These are phyloP conservation scores for Nymphalis urticae DNA, from an alignment of 2,888 invertebrate genomes.

Conservation along the genomic window DNA sequence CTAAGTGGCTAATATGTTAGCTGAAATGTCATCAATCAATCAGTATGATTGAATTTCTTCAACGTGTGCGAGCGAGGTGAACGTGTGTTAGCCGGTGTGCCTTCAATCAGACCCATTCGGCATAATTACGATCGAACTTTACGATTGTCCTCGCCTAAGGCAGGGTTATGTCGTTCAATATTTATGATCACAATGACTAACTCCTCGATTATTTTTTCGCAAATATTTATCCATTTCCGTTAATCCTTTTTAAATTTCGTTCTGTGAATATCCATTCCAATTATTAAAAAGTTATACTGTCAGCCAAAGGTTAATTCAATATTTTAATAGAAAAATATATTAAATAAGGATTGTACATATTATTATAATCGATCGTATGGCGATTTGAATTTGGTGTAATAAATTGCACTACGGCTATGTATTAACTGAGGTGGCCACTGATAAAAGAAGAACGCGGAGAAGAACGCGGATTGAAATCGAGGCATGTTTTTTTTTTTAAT, in stretches of 20 bases:
- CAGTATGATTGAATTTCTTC: conserved; percentile 69
- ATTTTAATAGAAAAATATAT: neutral
- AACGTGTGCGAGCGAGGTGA: conserved; percentile 63
- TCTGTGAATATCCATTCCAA: neutral
- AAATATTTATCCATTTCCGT: conserved; percentile 1
- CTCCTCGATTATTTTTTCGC: conserved; percentile 16
- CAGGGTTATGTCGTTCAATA: conserved; percentile 45
- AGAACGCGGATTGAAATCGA: no score
- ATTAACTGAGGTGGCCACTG: no score
- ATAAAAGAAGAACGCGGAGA: no score
- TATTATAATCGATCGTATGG: no score
- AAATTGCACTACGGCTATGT: no score
- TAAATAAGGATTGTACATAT: neutral
- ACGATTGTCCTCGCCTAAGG: conserved; percentile 71
- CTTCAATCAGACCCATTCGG: conserved; percentile 76
- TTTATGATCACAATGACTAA: conserved; percentile 37
- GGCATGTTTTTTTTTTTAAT: no score
- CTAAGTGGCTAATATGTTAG: conserved; percentile 23
- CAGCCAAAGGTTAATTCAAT: neutral
- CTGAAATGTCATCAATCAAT: conserved; percentile 45
- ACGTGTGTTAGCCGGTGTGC: conserved; percentile 67
- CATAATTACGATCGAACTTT: conserved; percentile 76
- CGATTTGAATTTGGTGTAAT: no score
- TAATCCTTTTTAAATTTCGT: neutral
- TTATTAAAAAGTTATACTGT: neutral